Evolutionary conservation across 2,113 vertebrate genomes (phyloP).

Genomic region (Rafetus swinhoei): DNA sequence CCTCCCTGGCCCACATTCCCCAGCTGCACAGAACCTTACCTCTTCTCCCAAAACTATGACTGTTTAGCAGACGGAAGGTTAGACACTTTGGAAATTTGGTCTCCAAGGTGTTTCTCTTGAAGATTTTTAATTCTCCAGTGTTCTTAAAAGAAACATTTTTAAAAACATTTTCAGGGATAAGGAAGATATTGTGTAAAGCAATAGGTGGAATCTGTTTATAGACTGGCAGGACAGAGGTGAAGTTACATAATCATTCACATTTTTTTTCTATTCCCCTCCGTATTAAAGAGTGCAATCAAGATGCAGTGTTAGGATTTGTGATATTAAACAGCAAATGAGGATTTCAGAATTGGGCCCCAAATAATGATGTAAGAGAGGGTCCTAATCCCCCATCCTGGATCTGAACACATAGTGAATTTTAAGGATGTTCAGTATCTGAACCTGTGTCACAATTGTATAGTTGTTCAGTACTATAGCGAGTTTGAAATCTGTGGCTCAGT

Average conservation of each 20-base stretch:
- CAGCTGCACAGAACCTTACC: background rate
- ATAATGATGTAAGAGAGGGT: background rate
- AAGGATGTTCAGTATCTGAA: background rate
- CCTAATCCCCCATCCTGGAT: background rate
- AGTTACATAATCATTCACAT: background rate
- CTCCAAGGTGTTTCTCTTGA: constrained; percentile 32
- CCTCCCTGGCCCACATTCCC: constrained; percentile 49
- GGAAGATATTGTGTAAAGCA: background rate
- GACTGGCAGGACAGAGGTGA: background rate
- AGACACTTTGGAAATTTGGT: constrained; percentile 40
- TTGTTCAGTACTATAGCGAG: background rate
- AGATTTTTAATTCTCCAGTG: background rate
- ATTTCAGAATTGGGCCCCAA: background rate
- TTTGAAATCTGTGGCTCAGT: background rate
- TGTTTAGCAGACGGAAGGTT: constrained; percentile 30
- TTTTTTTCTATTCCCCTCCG: background rate
- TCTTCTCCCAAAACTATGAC: constrained; percentile 44
- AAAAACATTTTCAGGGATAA: background rate
- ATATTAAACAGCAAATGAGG: background rate
- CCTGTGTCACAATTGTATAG: background rate
- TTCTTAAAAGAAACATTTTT: background rate
- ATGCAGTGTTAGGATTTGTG: background rate
- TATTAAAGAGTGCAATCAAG: background rate
- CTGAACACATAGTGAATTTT: background rate
- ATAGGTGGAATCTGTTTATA: background rate